A percentile compares a stretch with the other conserved stretches of the same genome.
phyloP scores from a whole-genome alignment of 2,113 vertebrate species.

The Epinephelus lanceolatus region DNA sequence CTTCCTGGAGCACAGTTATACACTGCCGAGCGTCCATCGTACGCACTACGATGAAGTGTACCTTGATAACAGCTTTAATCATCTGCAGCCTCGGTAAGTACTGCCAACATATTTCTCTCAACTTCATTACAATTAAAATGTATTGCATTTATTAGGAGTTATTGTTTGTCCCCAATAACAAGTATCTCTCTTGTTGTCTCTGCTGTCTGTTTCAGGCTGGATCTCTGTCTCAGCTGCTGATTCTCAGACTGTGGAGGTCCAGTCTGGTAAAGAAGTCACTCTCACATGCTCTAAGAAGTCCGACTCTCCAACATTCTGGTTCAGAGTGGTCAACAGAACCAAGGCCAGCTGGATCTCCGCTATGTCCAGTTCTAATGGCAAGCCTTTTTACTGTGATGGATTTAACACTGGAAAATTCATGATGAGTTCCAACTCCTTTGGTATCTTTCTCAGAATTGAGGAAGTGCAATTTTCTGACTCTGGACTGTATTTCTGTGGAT shows the following conservation, averaged over 20 bases:
- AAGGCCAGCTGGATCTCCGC: background rate
- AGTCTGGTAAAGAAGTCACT: background rate
- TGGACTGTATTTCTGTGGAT: slow-evolving; percentile 37
- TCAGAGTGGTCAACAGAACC: background rate
- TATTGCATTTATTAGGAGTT: too few species aligned
- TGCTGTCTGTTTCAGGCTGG: slow-evolving; percentile 26
- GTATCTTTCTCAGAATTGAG: background rate
- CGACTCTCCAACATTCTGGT: background rate
- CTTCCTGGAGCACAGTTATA: too few species aligned
- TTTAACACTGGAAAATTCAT: slow-evolving; percentile 18
- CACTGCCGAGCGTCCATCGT: background rate
- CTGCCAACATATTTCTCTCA: background rate
- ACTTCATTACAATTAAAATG: background rate
- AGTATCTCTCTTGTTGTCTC: too few species aligned
- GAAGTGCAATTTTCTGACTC: background rate
- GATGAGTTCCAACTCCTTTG: background rate
- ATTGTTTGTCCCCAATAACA: too few species aligned
- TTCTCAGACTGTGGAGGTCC: slow-evolving; percentile 10
- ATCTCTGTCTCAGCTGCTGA: background rate
- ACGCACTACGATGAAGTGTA: background rate
- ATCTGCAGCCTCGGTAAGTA: slow-evolving; percentile 8
- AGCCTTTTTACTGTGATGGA: background rate
- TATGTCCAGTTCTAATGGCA: accelerated
- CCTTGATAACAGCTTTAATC: background rate
- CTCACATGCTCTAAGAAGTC: slow-evolving; percentile 10